Base-by-base conservation (phyloP, 2,797 vertebrate genomes). In the Parotocinclus haroldoi region DNA sequence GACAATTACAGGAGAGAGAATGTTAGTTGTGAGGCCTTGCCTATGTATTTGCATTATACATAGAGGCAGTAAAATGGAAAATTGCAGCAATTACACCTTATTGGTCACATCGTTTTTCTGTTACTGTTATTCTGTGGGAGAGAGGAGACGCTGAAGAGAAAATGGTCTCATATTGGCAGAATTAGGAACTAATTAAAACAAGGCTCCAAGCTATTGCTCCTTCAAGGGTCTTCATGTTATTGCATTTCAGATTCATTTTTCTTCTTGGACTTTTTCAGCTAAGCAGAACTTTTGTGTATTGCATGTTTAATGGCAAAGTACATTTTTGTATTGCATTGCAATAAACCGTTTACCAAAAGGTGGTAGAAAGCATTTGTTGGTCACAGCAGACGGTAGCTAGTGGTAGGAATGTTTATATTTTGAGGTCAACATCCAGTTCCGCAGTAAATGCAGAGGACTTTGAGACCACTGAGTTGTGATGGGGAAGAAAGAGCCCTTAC, bases 1-100 rank as follows among this genome's bases (percentile, higher is more conserved):
- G 54, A 65, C 66, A 45, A 69, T 75, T 74, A 72, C 18, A 53
- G 56, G 10, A 51, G 46, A 53, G 27, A 66, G 59, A 59, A 62
- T 12, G 37, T 19, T 9, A 18, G 8, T 39, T 27, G 19, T 65
- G 38, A 54, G 16, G 7, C 57, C 13, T 52, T 14, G 19, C 36
- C 52, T 9, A 10, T 38, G 44, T 11, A 9, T 10, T 27, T 27
- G 27, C 27, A 27, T 27, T 27, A 27, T 27, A 27, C 27, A 27
- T 27, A 27, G 27, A 27, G 27, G 27, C 27, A 27, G 27, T 27
- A 27, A 27, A 66, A 56, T n/a, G 7, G 37, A 57, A 66, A 62
- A 72, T 44, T 66, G 57, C 63, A 55, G 57, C 57, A 66, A 55
- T 27, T 27, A 27, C 27, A 27, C 27, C 27, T 27, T 27, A 27